Evolutionary conservation across 1,140 invertebrate species (phyloP).

Genomic region (Oscheius sp.): DNA sequence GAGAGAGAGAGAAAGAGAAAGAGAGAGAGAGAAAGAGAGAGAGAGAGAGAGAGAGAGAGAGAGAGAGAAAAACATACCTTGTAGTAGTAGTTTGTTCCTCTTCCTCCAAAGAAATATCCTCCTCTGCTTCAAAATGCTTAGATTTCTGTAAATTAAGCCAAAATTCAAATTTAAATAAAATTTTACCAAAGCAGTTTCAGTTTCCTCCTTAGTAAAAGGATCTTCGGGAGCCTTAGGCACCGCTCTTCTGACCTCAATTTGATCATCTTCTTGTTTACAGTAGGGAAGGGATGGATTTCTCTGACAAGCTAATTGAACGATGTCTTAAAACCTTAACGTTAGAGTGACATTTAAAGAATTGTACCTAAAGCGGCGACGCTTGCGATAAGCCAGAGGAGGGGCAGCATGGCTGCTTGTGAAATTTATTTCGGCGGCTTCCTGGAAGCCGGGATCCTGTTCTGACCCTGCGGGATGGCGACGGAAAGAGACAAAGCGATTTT

Average conservation of each 20-base stretch:
- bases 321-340: conserved; percentile 5
- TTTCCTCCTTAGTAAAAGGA: neutral
- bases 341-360: too few relatives aligned
- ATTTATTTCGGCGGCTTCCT: too few relatives aligned
- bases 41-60: too few relatives aligned
- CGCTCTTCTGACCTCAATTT: too few relatives aligned
- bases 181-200: neutral
- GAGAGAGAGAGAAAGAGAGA: too few relatives aligned
- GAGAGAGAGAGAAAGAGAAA: too few relatives aligned
- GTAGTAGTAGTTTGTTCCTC: conserved; percentile 6
- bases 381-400: too few relatives aligned
- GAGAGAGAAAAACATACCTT: conserved; percentile 6
- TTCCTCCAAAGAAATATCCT: conserved; percentile 9
- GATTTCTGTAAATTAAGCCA: neutral
- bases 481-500: too few relatives aligned
- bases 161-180: neutral
- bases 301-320: neutral
- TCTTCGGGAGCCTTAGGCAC: conserved; percentile 22
- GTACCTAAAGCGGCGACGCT: too few relatives aligned
- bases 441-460: too few relatives aligned
- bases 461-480: too few relatives aligned
- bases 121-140: conserved; percentile 24
- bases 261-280: neutral
- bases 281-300: conserved; percentile 4
- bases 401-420: too few relatives aligned